A percentile compares a stretch with the other conserved stretches of the same genome.
phyloP scores from a whole-genome alignment of 2,113 vertebrate genomes.

The Aegotheles bennettii region DNA sequence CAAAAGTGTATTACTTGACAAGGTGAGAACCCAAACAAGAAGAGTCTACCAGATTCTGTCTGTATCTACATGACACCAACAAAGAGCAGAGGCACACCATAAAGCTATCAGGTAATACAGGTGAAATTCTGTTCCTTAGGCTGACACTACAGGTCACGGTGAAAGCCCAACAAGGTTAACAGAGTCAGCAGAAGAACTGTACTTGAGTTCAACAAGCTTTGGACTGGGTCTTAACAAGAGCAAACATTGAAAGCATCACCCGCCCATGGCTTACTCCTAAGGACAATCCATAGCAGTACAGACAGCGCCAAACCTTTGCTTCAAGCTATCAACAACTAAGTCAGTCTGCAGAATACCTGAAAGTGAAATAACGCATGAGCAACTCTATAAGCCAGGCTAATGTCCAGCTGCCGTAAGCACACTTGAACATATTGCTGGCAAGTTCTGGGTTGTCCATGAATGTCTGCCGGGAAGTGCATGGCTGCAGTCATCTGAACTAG shows the following conservation, averaged over 20 bases:
- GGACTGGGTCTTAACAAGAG: background rate
- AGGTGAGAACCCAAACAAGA: background rate
- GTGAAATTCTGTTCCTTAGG: background rate
- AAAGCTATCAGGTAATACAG: background rate
- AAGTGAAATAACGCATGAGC: background rate
- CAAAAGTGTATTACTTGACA: background rate
- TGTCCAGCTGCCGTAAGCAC: background rate
- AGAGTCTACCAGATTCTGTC: background rate
- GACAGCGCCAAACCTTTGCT: background rate
- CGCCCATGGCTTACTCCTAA: fast-evolving
- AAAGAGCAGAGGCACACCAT: background rate
- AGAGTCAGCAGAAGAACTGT: background rate
- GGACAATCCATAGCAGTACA: background rate
- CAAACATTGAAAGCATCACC: fast-evolving
- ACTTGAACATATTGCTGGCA: background rate
- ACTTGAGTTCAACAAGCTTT: background rate
- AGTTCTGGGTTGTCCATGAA: background rate
- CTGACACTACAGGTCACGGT: background rate
- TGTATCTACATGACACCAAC: background rate
- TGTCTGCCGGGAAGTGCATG: background rate
- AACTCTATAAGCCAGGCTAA: background rate
- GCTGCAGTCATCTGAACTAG: background rate
- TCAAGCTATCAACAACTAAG: background rate
- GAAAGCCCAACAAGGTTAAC: background rate
- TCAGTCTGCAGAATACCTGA: background rate